phyloP scores from a whole-genome alignment of 2,797 vertebrate genomes.

The Podargus strigoides region DNA sequence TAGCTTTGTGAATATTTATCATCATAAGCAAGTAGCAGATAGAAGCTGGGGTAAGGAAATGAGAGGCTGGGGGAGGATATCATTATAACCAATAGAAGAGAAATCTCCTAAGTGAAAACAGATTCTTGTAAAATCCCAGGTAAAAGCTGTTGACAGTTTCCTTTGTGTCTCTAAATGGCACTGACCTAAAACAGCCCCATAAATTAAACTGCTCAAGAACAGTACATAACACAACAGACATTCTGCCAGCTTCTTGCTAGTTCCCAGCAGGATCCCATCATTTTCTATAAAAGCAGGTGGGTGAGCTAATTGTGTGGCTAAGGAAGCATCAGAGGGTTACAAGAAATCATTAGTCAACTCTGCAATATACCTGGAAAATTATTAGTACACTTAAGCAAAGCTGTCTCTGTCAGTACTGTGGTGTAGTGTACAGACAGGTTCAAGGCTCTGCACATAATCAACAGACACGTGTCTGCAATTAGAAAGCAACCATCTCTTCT shows the following conservation, averaged over 20 bases:
- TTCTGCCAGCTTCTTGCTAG: background rate
- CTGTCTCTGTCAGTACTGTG: background rate
- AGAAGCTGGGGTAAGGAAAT: background rate
- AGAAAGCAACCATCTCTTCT: background rate
- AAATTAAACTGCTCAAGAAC: background rate
- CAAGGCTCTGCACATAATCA: background rate
- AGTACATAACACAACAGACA: background rate
- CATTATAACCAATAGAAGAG: background rate
- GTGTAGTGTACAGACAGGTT: background rate
- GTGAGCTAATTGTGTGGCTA: background rate
- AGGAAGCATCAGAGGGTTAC: background rate
- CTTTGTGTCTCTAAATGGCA: background rate
- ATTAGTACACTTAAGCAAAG: background rate
- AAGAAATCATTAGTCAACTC: background rate
- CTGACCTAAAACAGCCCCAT: background rate
- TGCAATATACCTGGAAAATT: background rate
- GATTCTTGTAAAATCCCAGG: background rate
- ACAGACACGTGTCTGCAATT: background rate
- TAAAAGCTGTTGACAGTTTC: conserved; percentile 9
- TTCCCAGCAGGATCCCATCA: background rate
- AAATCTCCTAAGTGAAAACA: background rate
- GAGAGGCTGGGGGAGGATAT: background rate
- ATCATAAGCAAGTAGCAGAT: background rate
- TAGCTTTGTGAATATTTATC: background rate
- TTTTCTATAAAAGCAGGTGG: background rate